A percentile compares a stretch with the other conserved stretches of the same genome.
Evolutionary conservation across 2,797 vertebrate species (phyloP).

Genomic region (Scyliorhinus canicula): DNA sequence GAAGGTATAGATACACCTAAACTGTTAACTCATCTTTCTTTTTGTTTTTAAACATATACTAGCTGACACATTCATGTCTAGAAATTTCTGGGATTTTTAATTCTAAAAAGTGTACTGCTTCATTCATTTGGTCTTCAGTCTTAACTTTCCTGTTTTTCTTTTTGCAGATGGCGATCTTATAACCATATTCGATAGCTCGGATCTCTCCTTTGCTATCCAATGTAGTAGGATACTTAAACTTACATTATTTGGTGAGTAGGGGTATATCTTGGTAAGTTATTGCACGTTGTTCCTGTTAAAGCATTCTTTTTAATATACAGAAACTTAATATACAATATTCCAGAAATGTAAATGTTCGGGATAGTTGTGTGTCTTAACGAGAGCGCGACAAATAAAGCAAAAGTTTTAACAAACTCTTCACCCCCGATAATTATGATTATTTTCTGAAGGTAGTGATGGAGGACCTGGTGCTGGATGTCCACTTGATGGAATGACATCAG

Average conservation of each 20-base stretch:
- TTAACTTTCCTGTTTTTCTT: neutral
- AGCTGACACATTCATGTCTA: neutral
- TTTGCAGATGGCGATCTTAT: slow-evolving; percentile 92
- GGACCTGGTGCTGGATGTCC: neutral
- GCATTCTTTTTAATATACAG: neutral
- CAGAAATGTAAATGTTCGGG: neutral
- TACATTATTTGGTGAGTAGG: slow-evolving; percentile 94
- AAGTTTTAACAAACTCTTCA: neutral
- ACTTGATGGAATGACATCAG: neutral
- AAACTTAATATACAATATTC: slow-evolving; percentile 15
- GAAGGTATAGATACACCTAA: neutral
- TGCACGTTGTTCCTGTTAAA: slow-evolving; percentile 28
- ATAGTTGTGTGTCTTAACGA: neutral
- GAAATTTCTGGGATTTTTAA: neutral
- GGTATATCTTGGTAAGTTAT: slow-evolving; percentile 49
- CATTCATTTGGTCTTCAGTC: neutral
- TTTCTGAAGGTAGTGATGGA: neutral
- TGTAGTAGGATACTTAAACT: slow-evolving; percentile 99
- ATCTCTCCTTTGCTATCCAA: slow-evolving; percentile 96
- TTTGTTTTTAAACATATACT: neutral
- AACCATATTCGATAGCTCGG: slow-evolving; percentile 98
- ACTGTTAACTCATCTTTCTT: neutral
- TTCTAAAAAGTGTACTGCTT: neutral
- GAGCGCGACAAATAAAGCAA: neutral
- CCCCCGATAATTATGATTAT: neutral